Evolutionary conservation across 2,113 vertebrate species (phyloP).

Genomic region (Psephotus haematonotus): DNA sequence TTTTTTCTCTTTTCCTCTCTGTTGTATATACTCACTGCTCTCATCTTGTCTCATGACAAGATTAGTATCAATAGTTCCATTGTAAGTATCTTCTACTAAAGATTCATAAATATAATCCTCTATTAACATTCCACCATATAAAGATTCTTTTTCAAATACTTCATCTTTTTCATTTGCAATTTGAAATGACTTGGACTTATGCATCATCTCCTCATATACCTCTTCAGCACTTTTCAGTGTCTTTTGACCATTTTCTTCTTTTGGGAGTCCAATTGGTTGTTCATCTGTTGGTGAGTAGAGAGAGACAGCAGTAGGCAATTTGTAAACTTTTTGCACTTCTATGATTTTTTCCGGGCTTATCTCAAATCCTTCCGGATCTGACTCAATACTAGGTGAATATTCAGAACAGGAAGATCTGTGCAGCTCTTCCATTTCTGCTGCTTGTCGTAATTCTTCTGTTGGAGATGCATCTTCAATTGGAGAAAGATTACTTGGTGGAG

Average conservation of each 20-base stretch:
- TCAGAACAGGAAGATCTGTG: slow-evolving; percentile 89
- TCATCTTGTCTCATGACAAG: slow-evolving; percentile 74
- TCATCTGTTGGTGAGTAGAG: slow-evolving; percentile 86
- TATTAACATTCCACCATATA: slow-evolving; percentile 95
- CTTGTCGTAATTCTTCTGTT: slow-evolving; percentile 85
- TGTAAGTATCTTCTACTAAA: slow-evolving; percentile 87
- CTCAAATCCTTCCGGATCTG: slow-evolving; percentile 92
- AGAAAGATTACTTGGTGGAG: slow-evolving; percentile 91
- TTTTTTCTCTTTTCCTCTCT: slow-evolving; percentile 79
- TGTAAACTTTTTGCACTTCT: slow-evolving; percentile 90
- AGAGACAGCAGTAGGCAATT: slow-evolving; percentile 87
- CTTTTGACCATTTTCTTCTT: slow-evolving; percentile 72
- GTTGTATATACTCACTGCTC: slow-evolving; percentile 68
- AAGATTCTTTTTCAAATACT: slow-evolving; percentile 90
- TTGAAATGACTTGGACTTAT: slow-evolving; percentile 83
- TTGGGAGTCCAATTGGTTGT: slow-evolving; percentile 29
- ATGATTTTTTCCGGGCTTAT: slow-evolving; percentile 91
- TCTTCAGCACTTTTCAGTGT: slow-evolving; percentile 89
- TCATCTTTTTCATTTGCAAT: slow-evolving; percentile 82
- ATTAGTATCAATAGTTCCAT: slow-evolving; percentile 70
- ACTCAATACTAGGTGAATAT: slow-evolving; percentile 90
- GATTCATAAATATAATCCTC: slow-evolving; percentile 98
- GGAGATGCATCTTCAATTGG: slow-evolving; percentile 85
- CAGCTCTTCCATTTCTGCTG: slow-evolving; percentile 83
- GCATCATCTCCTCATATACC: slow-evolving; percentile 92